Conservation (phyloP, 2,888 invertebrate species). For the Polydrusus tereticollis region DNA sequence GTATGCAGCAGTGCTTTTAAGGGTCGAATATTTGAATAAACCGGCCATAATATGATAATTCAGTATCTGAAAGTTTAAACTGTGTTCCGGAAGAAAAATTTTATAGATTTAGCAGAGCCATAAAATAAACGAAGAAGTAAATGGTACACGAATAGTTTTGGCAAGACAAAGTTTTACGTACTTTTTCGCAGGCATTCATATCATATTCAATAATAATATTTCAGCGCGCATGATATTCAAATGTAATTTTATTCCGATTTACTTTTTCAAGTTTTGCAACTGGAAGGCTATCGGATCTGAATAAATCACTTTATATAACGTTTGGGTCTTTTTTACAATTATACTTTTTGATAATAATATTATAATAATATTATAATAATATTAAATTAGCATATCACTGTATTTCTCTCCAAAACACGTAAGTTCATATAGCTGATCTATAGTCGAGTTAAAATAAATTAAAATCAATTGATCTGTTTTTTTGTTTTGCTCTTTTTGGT, state of each 20-base stretch:
- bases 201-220: conserved; percentile 41
- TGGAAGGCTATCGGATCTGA: too few relatives aligned
- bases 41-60: conserved; percentile 8
- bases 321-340: too few relatives aligned
- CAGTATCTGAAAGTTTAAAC: not conserved
- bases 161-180: conserved; percentile 22
- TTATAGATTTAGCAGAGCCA: conserved; percentile 12
- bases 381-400: too few relatives aligned
- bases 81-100: conserved; percentile 1
- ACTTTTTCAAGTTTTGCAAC: too few relatives aligned
- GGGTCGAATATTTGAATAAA: not conserved
- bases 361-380: too few relatives aligned
- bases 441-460: too few relatives aligned
- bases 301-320: too few relatives aligned
- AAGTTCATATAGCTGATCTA: too few relatives aligned
- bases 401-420: too few relatives aligned
- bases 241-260: conserved; percentile 23
- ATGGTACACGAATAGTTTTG: conserved; percentile 3
- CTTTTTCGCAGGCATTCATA: conserved; percentile 33
- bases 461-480: too few relatives aligned
- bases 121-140: conserved; percentile 11
- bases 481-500: too few relatives aligned
- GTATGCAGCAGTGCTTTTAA: not conserved
- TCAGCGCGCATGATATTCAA: conserved; percentile 49
- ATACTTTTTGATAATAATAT: too few relatives aligned